phyloP scores from a whole-genome alignment of 2,113 vertebrate genomes.

The Bufo gargarizans region DNA sequence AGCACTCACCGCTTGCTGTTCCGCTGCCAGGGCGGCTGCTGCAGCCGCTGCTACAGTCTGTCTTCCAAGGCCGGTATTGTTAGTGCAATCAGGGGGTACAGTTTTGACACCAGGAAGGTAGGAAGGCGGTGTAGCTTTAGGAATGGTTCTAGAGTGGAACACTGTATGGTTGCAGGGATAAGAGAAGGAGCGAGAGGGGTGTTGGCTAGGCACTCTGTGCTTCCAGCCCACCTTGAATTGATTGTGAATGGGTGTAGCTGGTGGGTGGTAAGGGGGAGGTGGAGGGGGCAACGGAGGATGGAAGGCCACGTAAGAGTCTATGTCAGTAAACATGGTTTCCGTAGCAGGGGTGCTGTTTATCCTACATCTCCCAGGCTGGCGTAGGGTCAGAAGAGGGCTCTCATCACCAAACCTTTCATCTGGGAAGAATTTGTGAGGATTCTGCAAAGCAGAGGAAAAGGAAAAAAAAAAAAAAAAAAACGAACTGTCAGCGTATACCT shows the following conservation, averaged over 20 bases:
- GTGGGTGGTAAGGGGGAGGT: conserved; percentile 93
- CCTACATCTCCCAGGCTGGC: conserved; percentile 88
- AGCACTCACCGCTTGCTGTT: conserved; percentile 85
- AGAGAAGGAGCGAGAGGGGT: conserved; percentile 93
- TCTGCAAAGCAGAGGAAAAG: conserved; percentile 71
- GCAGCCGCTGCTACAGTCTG: conserved; percentile 68
- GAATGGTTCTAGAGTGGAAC: conserved; percentile 79
- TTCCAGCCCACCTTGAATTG: conserved; percentile 93
- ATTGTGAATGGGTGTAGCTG: conserved; percentile 83
- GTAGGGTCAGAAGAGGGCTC: conserved; percentile 90
- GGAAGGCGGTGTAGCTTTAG: conserved; percentile 80
- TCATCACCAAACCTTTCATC: conserved; percentile 97
- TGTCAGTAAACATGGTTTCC: conserved; percentile 94
- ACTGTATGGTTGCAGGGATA: conserved; percentile 93
- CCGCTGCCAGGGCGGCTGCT: conserved; percentile 70
- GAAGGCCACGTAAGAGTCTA: conserved; percentile 93
- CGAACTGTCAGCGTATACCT: too few relatives aligned
- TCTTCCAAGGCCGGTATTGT: conserved; percentile 76
- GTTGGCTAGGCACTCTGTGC: conserved; percentile 86
- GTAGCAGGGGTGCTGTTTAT: conserved; percentile 92
- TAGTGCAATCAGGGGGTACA: conserved; percentile 89
- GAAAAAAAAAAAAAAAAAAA: too few relatives aligned
- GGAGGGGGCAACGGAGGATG: conserved; percentile 93
- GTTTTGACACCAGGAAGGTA: conserved; percentile 82
- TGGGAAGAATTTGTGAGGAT: conserved; percentile 98